Evolutionary conservation across 2,797 vertebrate genomes (phyloP).

Genomic region (Malacoraja senta): DNA sequence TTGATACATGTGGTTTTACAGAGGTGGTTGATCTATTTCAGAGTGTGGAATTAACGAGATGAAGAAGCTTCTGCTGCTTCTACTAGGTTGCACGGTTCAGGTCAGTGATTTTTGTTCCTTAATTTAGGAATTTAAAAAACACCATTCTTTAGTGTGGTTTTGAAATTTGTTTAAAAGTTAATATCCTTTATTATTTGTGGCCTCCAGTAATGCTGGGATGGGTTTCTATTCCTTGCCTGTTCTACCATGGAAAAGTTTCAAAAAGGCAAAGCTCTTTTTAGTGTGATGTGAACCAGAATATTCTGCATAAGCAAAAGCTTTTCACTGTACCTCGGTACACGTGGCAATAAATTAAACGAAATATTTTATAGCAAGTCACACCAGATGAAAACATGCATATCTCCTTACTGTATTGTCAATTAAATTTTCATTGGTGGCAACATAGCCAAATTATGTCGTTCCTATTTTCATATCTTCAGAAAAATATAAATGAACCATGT

Average conservation of each 20-base stretch:
- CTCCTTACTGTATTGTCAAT: not conserved
- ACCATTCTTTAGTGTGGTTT: not conserved
- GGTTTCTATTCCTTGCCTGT: not conserved
- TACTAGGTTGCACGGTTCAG: slow-evolving; percentile 93
- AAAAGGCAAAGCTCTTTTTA: not conserved
- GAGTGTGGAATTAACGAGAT: slow-evolving; percentile 87
- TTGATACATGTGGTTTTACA: not conserved
- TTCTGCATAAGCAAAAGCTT: not conserved
- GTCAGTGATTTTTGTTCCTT: slow-evolving; percentile 54
- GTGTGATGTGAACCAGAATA: not conserved
- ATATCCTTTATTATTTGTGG: not conserved
- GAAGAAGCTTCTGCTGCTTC: slow-evolving; percentile 82
- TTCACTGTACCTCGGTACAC: no score
- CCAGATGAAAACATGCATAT: not conserved
- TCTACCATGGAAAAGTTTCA: not conserved
- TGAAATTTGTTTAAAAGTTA: not conserved
- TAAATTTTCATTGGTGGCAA: not conserved
- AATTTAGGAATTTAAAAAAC: slow-evolving; percentile 40
- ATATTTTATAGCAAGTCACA: not conserved
- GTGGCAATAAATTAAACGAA: no score
- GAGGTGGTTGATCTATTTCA: slow-evolving; percentile 44
- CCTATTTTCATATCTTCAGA: not conserved
- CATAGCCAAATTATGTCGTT: not conserved
- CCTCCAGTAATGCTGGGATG: not conserved
- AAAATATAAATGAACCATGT: not conserved